Percentiles rank a stretch among this genome's conserved stretches.
These are phyloP conservation scores for Stictocephala bisonia DNA, from an alignment of 2,888 invertebrate species.

Conservation along the genomic window DNA sequence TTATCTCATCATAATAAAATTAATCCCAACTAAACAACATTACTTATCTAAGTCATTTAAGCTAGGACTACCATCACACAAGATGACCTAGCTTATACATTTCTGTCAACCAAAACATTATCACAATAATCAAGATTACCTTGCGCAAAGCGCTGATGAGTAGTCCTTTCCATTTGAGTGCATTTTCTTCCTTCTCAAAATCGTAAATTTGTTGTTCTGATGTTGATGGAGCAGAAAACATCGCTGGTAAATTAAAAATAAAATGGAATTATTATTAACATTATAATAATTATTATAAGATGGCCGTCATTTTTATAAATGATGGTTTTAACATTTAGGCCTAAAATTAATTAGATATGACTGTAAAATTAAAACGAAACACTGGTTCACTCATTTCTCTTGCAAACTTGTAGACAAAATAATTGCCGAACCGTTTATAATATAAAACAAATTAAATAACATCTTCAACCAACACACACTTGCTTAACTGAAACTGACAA, in stretches of 20 bases:
- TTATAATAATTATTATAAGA: constrained; percentile 35
- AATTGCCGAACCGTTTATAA: constrained; percentile 1
- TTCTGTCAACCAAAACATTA: no score
- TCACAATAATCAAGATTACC: no score
- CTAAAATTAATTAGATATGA: not conserved
- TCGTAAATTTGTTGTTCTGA: constrained; percentile 70
- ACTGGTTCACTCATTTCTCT: not conserved
- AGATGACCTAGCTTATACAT: no score
- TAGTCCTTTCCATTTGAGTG: constrained; percentile 91
- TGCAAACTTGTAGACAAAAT: constrained; percentile 32
- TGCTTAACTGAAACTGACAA: not conserved
- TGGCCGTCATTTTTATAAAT: constrained; percentile 32
- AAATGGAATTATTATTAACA: constrained; percentile 37
- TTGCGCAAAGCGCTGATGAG: constrained; percentile 88
- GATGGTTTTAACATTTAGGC: not conserved
- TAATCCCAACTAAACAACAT: no score
- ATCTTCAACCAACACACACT: constrained; percentile 10
- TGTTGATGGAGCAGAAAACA: constrained; percentile 49
- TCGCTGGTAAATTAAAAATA: constrained; percentile 37
- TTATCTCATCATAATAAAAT: no score
- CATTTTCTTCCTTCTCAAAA: constrained; percentile 90
- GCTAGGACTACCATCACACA: no score
- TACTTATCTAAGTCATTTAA: no score
- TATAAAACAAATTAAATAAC: constrained; percentile 30
- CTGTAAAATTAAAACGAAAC: not conserved